A percentile compares a stretch with the other conserved stretches of the same genome.
Evolutionary conservation across 2,113 vertebrate species (phyloP).

Genomic region (Rhabdornis inornatus): DNA sequence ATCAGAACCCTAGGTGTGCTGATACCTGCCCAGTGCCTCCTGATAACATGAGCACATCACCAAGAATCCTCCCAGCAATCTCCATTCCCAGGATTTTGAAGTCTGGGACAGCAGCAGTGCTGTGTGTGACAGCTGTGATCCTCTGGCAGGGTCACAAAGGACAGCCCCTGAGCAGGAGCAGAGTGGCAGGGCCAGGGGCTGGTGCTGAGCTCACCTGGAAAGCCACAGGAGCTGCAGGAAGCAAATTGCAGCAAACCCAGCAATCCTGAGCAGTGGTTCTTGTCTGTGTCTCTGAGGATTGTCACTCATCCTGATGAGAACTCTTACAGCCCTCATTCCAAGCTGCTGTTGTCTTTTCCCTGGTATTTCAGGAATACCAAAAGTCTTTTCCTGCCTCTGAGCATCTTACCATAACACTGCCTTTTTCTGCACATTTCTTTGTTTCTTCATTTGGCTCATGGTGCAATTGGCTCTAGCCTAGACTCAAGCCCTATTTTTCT

Average conservation of each 20-base stretch:
- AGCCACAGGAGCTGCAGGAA: neutral
- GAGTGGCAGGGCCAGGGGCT: neutral
- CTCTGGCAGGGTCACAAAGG: neutral
- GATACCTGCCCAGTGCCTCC: neutral
- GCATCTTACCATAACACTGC: rapidly evolving
- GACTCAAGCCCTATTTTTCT: neutral
- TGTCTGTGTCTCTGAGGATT: neutral
- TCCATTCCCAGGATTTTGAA: neutral
- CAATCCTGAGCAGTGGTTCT: neutral
- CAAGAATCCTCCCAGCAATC: neutral
- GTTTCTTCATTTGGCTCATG: neutral
- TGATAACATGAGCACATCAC: too few species aligned
- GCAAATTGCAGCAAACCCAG: neutral
- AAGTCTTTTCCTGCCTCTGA: neutral
- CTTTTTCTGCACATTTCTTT: neutral
- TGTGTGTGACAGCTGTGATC: neutral
- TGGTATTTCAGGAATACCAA: neutral
- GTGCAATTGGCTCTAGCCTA: neutral
- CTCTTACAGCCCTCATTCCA: neutral
- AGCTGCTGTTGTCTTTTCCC: neutral
- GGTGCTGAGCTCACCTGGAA: neutral
- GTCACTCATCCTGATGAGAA: neutral
- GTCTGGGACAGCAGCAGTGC: neutral
- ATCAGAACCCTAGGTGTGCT: neutral
- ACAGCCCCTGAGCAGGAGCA: neutral